phyloP scores from a whole-genome alignment of 64 coral and sea anemone genomes.

The Pocillopora verrucosa region DNA sequence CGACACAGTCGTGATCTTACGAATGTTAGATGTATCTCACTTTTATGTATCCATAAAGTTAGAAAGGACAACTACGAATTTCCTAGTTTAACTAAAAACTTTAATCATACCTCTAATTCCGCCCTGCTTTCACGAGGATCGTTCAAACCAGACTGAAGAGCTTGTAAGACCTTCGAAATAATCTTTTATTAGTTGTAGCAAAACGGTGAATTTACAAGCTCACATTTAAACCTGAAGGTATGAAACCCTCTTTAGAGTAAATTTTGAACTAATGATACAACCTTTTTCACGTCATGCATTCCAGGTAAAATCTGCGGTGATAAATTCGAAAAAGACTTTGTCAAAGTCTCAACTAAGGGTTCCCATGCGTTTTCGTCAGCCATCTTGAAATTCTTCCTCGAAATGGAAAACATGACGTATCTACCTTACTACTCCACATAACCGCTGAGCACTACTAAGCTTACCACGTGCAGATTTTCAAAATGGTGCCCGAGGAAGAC shows the following conservation, averaged over 20 bases:
- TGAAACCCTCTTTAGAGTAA: not conserved
- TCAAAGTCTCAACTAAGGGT: not conserved
- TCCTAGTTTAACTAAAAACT: not conserved
- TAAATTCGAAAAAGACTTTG: not conserved
- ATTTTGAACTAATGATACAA: not conserved
- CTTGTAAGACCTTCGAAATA: constrained; percentile 2
- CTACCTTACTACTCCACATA: too few relatives aligned
- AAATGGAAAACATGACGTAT: not conserved
- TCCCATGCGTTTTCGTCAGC: constrained; percentile 12
- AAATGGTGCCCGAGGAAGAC: constrained; percentile 49
- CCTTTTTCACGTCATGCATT: not conserved
- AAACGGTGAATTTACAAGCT: not conserved
- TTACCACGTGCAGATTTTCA: constrained; percentile 50
- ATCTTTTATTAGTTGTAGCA: not conserved
- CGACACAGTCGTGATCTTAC: too few relatives aligned
- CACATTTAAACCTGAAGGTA: not conserved
- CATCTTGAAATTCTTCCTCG: not conserved
- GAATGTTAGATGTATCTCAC: not conserved
- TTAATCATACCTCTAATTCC: not conserved
- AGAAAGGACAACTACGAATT: not conserved
- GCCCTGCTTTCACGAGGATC: not conserved
- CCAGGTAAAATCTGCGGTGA: not conserved
- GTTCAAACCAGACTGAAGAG: not conserved
- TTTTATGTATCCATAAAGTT: not conserved
- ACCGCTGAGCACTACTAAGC: constrained; percentile 29